phyloP scores from a whole-genome alignment of 2,113 vertebrate genomes.

The Chelonoidis abingdonii region DNA sequence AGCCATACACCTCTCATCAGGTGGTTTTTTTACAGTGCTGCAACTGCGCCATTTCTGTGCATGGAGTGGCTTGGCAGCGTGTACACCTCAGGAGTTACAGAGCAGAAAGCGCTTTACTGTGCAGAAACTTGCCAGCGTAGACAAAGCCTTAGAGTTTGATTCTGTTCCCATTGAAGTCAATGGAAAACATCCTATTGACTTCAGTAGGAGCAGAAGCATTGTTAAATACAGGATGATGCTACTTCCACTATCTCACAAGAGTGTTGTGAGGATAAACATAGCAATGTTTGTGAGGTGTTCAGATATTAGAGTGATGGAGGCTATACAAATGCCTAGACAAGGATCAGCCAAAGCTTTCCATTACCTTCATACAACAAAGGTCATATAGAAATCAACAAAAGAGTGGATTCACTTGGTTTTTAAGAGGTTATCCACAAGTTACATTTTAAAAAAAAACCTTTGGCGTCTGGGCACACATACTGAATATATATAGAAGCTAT shows the following conservation, averaged over 20 bases:
- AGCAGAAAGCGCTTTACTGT: no score
- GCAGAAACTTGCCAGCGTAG: no score
- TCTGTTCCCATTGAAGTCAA: neutral
- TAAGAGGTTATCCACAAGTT: rapidly evolving
- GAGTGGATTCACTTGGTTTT: neutral
- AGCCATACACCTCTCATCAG: no score
- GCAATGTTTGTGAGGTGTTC: neutral
- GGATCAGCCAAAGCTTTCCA: neutral
- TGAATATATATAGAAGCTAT: neutral
- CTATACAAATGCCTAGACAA: rapidly evolving
- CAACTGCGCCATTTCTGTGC: no score
- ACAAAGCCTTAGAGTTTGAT: no score
- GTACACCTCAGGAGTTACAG: no score
- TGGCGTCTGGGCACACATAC: neutral
- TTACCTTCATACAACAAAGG: rapidly evolving
- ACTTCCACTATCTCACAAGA: neutral
- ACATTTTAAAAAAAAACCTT: neutral
- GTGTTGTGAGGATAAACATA: neutral
- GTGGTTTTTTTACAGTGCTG: no score
- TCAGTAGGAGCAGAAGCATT: neutral
- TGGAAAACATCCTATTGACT: neutral
- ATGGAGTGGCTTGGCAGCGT: no score
- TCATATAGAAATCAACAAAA: neutral
- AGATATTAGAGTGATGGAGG: neutral
- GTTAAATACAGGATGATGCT: neutral